phyloP scores from a whole-genome alignment of 2,888 invertebrate genomes.

The Acanthosepion lycidas region DNA sequence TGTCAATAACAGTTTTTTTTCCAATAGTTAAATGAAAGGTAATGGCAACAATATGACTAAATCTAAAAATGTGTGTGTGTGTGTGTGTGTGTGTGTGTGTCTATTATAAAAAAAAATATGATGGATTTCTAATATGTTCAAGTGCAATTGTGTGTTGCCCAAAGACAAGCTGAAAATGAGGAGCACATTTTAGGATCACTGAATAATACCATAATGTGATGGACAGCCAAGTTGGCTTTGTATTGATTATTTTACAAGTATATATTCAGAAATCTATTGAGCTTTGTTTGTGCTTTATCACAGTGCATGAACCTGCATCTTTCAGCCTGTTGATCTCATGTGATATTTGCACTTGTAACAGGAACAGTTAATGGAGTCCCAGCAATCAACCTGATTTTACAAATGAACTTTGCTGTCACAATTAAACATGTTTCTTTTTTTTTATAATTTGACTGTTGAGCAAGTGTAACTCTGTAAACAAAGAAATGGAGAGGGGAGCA shows the following conservation, averaged over 20 bases:
- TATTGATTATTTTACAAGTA: slow-evolving; percentile 22
- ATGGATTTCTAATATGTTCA: slow-evolving; percentile 3
- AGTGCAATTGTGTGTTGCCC: slow-evolving; percentile 11
- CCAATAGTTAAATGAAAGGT: neutral
- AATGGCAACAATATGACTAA: neutral
- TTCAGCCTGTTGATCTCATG: slow-evolving; percentile 33
- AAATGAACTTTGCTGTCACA: neutral
- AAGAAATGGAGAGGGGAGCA: neutral
- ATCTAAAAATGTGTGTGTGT: neutral
- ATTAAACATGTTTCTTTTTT: neutral
- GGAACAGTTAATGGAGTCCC: slow-evolving; percentile 14
- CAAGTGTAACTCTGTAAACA: neutral
- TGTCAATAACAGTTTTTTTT: neutral
- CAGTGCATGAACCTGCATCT: slow-evolving; percentile 20
- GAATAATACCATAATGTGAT: slow-evolving; percentile 33
- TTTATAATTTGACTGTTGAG: neutral
- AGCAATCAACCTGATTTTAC: neutral
- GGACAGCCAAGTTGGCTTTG: slow-evolving; percentile 22
- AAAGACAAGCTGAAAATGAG: neutral
- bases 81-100: neutral
- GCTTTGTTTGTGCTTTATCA: slow-evolving; percentile 33
- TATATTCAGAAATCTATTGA: slow-evolving; percentile 23
- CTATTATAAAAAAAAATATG: neutral
- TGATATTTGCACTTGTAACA: neutral
- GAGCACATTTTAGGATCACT: neutral